Conservation (phyloP, 2,797 vertebrate genomes). For the Salarias fasciatus region DNA sequence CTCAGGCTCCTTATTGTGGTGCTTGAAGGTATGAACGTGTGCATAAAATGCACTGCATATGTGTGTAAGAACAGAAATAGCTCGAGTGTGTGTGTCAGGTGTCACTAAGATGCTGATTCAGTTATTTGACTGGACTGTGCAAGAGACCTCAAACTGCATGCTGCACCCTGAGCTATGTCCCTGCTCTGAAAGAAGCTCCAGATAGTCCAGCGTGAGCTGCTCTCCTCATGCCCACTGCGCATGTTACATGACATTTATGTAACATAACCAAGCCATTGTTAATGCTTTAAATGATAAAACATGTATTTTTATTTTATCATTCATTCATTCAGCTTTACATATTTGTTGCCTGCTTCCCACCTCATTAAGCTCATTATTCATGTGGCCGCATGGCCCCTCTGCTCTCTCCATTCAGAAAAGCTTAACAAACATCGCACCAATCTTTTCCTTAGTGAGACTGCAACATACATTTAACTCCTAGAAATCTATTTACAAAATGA, state of each 20-base stretch:
- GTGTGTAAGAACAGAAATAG: slow-evolving; percentile 44
- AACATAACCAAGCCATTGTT: not conserved
- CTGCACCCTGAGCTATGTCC: slow-evolving; percentile 1
- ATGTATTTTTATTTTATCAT: no score
- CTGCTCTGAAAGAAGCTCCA: not conserved
- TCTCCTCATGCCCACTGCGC: not conserved
- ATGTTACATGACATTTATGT: slow-evolving; percentile 6
- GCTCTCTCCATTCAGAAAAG: not conserved
- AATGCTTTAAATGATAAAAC: no score
- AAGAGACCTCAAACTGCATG: slow-evolving; percentile 33
- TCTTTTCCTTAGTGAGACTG: not conserved
- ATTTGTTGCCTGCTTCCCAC: no score
- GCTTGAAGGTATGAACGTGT: slow-evolving; percentile 2
- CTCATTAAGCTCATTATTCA: no score
- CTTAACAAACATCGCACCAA: not conserved
- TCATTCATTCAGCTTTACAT: no score
- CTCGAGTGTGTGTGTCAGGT: slow-evolving; percentile 34
- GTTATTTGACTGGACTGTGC: slow-evolving; percentile 11
- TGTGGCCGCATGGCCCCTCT: not conserved
- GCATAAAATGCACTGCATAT: no score
- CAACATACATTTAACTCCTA: slow-evolving; percentile 4
- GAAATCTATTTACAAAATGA: slow-evolving; percentile 31
- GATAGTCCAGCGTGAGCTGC: slow-evolving; percentile 6
- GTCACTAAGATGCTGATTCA: slow-evolving; percentile 45
- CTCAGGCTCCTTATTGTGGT: not conserved